Evolutionary conservation across 2,888 invertebrate species (phyloP), one percentile per base, ranked within the genome.

Genomic region (Cephalotes varians): DNA sequence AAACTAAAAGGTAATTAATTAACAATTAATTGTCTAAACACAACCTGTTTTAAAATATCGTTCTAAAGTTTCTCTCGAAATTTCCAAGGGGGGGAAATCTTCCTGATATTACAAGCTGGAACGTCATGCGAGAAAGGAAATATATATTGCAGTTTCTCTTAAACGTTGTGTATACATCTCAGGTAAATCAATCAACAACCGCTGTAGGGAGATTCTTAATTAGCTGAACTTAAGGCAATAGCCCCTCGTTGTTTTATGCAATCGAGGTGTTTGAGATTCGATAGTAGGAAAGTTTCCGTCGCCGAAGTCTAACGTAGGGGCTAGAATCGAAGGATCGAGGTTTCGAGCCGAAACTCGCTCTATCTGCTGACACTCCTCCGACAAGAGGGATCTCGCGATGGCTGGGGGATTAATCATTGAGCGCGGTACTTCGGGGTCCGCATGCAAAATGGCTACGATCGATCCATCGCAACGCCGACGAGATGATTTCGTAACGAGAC

Each of bases 401-500:
- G 74, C 58, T 72, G 82, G 77, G 82, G 82, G 83, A 88, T 88
- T 88, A 88, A 88, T 88, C 80, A 87, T 88, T 84, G 83, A 88
- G 82, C 74, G 80, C 81, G 69, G 67, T 82, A 74, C 82, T 84
- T 84, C 79, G 81, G 69, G 74, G 76, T 83, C 81, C 84, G 85
- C 82, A 85, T 88, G 87, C 85, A 88, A 88, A 88, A 88, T 88
- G 88, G 87, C 85, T 71, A 81, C 84, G 85, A 88, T 88, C 88
- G 88, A 88, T 88, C 87, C 85, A 88, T 88, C 85, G 86, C 74
- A 82, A 72, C 72, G 84, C 84, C 86, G 64, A 74, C 84, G 84
- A 88, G 88, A 88, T 88, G 85, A 88, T 88, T 88, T 88, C 86
- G 87, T 88, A 88, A 88, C 88, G 88, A 88, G 82, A 58, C 67